Percentiles rank a stretch among this genome's conserved stretches.
phyloP scores from a whole-genome alignment of 2,797 vertebrate genomes.

The Tadarida brasiliensis region DNA sequence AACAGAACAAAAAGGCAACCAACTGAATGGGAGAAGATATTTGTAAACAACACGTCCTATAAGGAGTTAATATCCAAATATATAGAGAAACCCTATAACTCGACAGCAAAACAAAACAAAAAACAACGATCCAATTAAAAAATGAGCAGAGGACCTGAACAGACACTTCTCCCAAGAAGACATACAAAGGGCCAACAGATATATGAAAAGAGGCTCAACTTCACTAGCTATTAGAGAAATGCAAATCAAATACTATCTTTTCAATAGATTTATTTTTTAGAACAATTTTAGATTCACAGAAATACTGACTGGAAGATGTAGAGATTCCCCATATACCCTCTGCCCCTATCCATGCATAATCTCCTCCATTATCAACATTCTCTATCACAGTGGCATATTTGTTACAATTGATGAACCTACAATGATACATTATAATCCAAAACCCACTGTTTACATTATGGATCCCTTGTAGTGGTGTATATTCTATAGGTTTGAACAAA shows the following conservation, averaged over 20 bases:
- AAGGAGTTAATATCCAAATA: neutral
- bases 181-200: neutral
- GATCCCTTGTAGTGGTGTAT: neutral
- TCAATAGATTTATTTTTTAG: neutral
- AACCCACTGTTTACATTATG: neutral
- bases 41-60: neutral
- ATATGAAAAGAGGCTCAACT: neutral
- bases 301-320: neutral
- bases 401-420: neutral
- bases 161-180: neutral
- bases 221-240: neutral
- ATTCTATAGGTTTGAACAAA: neutral
- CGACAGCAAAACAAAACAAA: neutral
- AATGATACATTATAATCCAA: neutral
- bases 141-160: neutral
- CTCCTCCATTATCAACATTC: neutral
- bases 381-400: neutral
- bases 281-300: neutral
- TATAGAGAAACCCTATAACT: neutral
- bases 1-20: neutral
- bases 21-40: neutral
- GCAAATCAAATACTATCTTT: neutral
- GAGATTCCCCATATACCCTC: neutral
- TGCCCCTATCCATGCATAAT: neutral
- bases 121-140: neutral